Conservation (phyloP, 2,797 vertebrate species). For the Psittacula echo region DNA sequence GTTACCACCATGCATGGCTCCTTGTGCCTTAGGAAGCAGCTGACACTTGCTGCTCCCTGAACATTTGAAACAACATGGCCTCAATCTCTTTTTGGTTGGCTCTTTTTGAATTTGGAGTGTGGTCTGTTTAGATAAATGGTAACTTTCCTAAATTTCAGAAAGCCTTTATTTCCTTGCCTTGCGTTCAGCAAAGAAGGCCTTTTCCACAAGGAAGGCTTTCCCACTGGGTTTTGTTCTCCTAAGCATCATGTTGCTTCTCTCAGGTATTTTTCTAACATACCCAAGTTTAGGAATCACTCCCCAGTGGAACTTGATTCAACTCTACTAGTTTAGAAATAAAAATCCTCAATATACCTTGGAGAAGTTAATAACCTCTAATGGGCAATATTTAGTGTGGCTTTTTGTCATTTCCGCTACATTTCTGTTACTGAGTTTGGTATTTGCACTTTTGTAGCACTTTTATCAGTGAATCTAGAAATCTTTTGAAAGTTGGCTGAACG, state of each 20-base stretch:
- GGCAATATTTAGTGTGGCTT: background rate
- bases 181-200: background rate
- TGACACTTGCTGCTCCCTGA: fast-evolving
- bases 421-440: background rate
- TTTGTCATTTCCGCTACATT: background rate
- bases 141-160: background rate
- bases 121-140: background rate
- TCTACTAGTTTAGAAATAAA: background rate
- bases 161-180: background rate
- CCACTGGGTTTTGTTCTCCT: background rate
- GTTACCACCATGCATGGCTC: fast-evolving
- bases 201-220: background rate
- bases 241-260: background rate
- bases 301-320: background rate
- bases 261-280: background rate
- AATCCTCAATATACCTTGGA: background rate
- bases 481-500: background rate
- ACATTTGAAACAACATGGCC: background rate
- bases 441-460: background rate
- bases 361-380: background rate
- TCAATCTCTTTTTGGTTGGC: background rate
- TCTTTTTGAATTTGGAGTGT: background rate
- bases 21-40: background rate
- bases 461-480: background rate
- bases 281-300: background rate